Evolutionary conservation across 2,113 vertebrate genomes (phyloP).

Genomic region (Cinclus mexicanus): DNA sequence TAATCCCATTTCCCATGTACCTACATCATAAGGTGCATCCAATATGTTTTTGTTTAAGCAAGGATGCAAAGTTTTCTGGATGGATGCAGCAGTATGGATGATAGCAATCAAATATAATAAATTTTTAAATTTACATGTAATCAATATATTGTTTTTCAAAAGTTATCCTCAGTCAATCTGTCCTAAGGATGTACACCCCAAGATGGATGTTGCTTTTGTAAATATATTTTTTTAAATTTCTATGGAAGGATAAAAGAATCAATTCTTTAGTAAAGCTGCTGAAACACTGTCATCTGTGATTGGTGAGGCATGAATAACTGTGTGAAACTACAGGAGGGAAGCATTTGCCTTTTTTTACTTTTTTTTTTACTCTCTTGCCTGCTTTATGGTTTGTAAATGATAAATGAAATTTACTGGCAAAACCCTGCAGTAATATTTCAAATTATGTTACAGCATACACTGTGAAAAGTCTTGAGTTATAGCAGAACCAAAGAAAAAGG

Average conservation of each 20-base stretch:
- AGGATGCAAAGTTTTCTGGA: neutral
- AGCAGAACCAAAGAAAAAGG: neutral
- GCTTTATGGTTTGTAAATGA: constrained; percentile 54
- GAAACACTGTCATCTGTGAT: constrained; percentile 26
- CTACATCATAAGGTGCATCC: neutral
- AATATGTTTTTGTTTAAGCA: neutral
- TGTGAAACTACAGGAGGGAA: neutral
- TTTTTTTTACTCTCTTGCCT: neutral
- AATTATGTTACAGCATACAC: neutral
- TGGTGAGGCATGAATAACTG: neutral
- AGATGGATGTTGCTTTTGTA: neutral
- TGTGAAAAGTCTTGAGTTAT: constrained; percentile 3
- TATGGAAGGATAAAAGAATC: neutral
- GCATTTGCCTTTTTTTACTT: neutral
- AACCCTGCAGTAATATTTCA: constrained; percentile 31
- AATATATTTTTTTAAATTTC: neutral
- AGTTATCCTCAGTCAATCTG: neutral
- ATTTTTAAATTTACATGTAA: neutral
- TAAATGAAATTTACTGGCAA: constrained; percentile 40
- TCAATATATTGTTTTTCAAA: neutral
- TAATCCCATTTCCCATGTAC: neutral
- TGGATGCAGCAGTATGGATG: neutral
- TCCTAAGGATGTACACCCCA: neutral
- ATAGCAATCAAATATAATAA: neutral
- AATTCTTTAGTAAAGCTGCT: neutral